phyloP scores from a whole-genome alignment of 2,113 vertebrate species.

The Chrysochloris asiatica region DNA sequence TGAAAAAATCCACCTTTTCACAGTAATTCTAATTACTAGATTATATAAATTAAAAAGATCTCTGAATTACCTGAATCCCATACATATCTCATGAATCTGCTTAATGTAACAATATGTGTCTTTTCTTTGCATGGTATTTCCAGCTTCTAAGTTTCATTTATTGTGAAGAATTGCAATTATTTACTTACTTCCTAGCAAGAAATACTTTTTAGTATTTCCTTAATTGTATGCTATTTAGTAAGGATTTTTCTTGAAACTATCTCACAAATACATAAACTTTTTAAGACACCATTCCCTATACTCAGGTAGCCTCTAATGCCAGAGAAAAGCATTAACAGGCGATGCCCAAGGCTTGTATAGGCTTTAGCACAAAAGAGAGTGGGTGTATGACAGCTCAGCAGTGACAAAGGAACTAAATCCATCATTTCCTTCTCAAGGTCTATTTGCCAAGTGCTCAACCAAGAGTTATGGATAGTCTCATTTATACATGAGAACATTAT shows the following conservation, averaged over 20 bases:
- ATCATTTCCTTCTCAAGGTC: conserved; percentile 29
- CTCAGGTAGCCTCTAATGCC: background rate
- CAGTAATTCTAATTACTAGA: background rate
- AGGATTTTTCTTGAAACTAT: background rate
- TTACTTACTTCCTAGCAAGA: background rate
- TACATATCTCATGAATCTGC: background rate
- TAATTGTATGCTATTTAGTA: background rate
- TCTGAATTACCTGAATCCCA: background rate
- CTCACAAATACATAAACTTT: background rate
- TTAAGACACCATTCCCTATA: background rate
- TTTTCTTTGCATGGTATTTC: background rate
- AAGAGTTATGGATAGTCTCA: conserved; percentile 16
- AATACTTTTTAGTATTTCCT: too few relatives aligned
- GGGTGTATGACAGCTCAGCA: background rate
- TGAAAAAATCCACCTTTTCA: background rate
- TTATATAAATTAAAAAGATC: background rate
- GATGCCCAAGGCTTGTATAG: background rate
- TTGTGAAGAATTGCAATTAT: background rate
- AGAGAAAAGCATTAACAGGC: conserved; percentile 31
- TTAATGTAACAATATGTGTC: background rate
- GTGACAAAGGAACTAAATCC: conserved; percentile 35
- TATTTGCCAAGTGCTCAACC: conserved; percentile 44
- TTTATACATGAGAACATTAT: conserved; percentile 3
- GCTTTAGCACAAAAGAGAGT: background rate
- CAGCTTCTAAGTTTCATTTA: conserved; percentile 11